Base-by-base conservation (phyloP, 2,888 invertebrate species). In the Aricia artaxerxes region DNA sequence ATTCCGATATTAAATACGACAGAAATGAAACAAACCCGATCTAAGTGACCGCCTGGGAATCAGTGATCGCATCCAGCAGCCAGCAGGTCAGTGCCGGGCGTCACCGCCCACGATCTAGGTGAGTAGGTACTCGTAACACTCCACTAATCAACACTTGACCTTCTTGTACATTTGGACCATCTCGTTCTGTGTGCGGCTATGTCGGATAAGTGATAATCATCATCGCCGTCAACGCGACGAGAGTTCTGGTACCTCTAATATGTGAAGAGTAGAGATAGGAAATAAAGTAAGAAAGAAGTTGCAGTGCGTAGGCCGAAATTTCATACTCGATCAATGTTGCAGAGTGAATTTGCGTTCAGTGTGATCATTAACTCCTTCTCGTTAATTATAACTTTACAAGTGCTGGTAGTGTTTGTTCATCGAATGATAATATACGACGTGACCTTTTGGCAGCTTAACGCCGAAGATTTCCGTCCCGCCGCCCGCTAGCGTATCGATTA, bases 1-100 rank as follows among this genome's bases (percentile, higher is more conserved):
- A 90, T 88, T 90, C 88, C 87, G 87, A 90, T 88, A 90, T 87
- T 87, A 88, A 90, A 90, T 90, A 89, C 89, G 87, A 89, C 89
- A 92, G 94, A 93, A 91, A 94, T 94, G 94, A 89, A 88, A 90
- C 88, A 88, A 91, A 89, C 88, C 86, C 88, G 90, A 89, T 89
- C 87, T 86, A 90, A 93, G 93, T 92, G 91, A 90, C 88, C 86
- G 85, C 85, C 81, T 80, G 80, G 80, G 80, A 80, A 82, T 82
- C 81, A 72, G 80, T 82, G 83, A 79, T 80, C 80, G 72, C 79
- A 82, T 79, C 79, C 78, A 81, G 9, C 69, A 35, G 35, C 5
- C 69, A 69, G 35, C 35, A 35, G 24, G 61, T 61, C n/a, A 31
- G 64, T 24, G 64, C 31, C 64, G 64, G 31, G 11, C 31, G 31